phyloP scores from a whole-genome alignment of 2,797 vertebrate genomes.

The Crax fasciolata region DNA sequence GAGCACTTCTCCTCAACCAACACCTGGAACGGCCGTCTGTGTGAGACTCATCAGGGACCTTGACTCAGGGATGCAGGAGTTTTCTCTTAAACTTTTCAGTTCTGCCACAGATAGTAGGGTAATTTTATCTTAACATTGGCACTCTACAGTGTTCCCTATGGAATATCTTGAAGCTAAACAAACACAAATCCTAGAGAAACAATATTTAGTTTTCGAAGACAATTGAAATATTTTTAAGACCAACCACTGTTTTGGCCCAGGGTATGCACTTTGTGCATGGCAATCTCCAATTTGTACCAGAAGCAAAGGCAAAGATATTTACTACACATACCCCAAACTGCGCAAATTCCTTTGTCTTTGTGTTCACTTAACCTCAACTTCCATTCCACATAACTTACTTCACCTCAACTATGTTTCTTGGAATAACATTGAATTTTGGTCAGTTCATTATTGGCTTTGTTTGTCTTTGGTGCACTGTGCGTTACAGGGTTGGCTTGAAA shows the following conservation, averaged over 20 bases:
- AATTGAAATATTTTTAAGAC: slow-evolving; percentile 61
- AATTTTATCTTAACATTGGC: slow-evolving; percentile 24
- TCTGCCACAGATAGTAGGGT: neutral
- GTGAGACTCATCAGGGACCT: neutral
- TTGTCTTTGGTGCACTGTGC: slow-evolving; percentile 42
- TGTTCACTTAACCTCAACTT: slow-evolving; percentile 60
- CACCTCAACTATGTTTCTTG: slow-evolving; percentile 73
- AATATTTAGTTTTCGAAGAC: slow-evolving; percentile 69
- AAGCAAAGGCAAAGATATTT: slow-evolving; percentile 53
- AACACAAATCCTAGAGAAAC: slow-evolving; percentile 72
- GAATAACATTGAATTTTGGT: slow-evolving; percentile 60
- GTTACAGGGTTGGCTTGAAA: slow-evolving; percentile 30
- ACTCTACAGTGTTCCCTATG: slow-evolving; percentile 14
- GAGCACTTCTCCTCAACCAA: neutral
- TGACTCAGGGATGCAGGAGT: neutral
- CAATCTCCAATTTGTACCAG: slow-evolving; percentile 59
- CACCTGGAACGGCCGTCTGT: neutral
- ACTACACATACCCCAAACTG: slow-evolving; percentile 44
- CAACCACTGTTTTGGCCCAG: slow-evolving; percentile 54
- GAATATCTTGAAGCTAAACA: slow-evolving; percentile 22
- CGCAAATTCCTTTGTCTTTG: slow-evolving; percentile 69
- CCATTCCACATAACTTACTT: slow-evolving; percentile 62
- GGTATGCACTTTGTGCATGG: slow-evolving; percentile 40
- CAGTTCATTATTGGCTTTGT: slow-evolving; percentile 50
- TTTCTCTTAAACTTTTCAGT: neutral